Evolutionary conservation across 2,797 vertebrate species (phyloP).

Genomic region (Hypotaenidia okinawae): DNA sequence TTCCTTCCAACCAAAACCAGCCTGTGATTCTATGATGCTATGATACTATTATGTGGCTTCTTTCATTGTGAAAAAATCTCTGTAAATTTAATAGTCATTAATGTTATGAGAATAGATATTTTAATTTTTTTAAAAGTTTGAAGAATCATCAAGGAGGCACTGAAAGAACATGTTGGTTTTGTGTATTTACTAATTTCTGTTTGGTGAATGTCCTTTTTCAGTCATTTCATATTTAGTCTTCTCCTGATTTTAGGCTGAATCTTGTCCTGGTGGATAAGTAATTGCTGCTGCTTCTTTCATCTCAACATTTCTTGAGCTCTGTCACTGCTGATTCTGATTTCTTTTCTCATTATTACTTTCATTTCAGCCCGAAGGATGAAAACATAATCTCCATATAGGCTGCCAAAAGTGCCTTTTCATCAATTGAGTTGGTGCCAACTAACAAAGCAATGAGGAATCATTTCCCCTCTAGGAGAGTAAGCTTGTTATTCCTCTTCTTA

Average conservation of each 20-base stretch:
- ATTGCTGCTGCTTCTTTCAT: neutral
- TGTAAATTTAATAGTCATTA: neutral
- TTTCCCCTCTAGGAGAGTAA: neutral
- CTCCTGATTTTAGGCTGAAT: neutral
- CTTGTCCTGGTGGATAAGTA: neutral
- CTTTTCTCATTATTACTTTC: neutral
- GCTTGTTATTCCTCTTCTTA: neutral
- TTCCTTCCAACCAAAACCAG: neutral
- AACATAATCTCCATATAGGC: neutral
- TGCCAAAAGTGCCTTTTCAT: slow-evolving; percentile 27
- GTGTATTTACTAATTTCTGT: neutral
- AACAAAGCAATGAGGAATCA: neutral
- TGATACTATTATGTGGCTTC: neutral
- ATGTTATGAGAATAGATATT: neutral
- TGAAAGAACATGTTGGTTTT: neutral
- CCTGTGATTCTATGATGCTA: neutral
- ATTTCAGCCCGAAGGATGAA: slow-evolving; percentile 18
- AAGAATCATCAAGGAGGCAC: neutral
- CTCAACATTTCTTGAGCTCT: slow-evolving; percentile 7
- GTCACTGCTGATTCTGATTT: slow-evolving; percentile 2
- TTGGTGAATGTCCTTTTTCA: neutral
- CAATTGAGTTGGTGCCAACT: neutral
- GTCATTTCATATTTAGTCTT: neutral
- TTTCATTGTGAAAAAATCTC: neutral
- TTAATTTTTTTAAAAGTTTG: neutral